These are phyloP conservation scores for Drosophila kepulauana DNA, from an alignment of 1,140 invertebrate genomes.

Conservation along the genomic window DNA sequence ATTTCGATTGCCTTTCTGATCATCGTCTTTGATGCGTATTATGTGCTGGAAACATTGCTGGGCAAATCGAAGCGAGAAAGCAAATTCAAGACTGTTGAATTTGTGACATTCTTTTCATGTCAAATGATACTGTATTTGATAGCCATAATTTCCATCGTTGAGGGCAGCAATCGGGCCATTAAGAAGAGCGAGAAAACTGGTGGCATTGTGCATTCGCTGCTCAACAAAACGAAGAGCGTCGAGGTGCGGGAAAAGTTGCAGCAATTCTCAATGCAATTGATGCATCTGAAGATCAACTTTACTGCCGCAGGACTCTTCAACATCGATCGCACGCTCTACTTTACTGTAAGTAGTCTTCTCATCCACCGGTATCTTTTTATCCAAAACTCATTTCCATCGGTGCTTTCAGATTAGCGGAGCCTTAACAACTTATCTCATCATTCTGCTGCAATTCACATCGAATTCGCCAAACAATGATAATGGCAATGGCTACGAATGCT, in stretches of 20 bases:
- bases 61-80: slow-evolving; percentile 79
- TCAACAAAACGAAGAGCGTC: slow-evolving; percentile 75
- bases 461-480: slow-evolving; percentile 51
- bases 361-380: too few relatives aligned
- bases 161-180: slow-evolving; percentile 82
- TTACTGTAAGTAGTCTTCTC: slow-evolving; percentile 64
- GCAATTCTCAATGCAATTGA: slow-evolving; percentile 80
- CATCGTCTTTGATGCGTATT: slow-evolving; percentile 84
- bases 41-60: slow-evolving; percentile 81
- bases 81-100: slow-evolving; percentile 82
- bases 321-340: slow-evolving; percentile 81
- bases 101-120: slow-evolving; percentile 81
- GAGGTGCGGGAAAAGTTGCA: slow-evolving; percentile 81
- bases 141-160: slow-evolving; percentile 81
- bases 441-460: slow-evolving; percentile 81
- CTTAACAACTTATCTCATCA: slow-evolving; percentile 81
- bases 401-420: slow-evolving; percentile 76
- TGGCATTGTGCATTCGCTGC: slow-evolving; percentile 74
- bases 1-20: slow-evolving; percentile 83
- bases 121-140: slow-evolving; percentile 83
- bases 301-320: slow-evolving; percentile 83
- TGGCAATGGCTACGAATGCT: slow-evolving; percentile 49
- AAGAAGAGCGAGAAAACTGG: slow-evolving; percentile 84
- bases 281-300: slow-evolving; percentile 82
- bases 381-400: not conserved